These are phyloP conservation scores for Phalacrocorax carbo DNA, from an alignment of 2,113 vertebrate genomes.

Conservation along the genomic window DNA sequence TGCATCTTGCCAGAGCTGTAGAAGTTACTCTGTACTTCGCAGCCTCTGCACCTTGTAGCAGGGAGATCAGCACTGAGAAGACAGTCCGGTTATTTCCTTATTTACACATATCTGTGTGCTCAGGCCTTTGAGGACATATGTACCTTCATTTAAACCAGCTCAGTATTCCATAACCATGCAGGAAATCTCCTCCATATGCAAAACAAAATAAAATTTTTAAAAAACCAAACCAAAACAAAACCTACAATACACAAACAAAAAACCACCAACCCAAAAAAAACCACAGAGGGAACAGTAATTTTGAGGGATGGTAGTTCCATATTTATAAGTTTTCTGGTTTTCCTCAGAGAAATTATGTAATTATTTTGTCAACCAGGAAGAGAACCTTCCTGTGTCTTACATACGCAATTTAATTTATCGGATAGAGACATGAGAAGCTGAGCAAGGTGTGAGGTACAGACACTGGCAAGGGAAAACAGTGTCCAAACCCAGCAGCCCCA, in stretches of 20 bases:
- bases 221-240: too few relatives aligned
- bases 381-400: neutral
- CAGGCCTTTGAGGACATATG: neutral
- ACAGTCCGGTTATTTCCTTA: neutral
- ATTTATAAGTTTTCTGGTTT: neutral
- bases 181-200: neutral
- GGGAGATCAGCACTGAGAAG: neutral
- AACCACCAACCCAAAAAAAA: too few relatives aligned
- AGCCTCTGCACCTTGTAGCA: neutral
- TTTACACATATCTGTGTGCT: neutral
- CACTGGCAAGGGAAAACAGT: neutral
- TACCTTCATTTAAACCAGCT: neutral
- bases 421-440: neutral
- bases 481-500: neutral
- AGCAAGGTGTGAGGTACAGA: neutral
- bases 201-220: neutral
- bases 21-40: neutral
- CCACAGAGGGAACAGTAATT: neutral
- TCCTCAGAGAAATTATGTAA: neutral
- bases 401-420: neutral
- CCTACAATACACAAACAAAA: neutral
- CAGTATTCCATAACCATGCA: neutral
- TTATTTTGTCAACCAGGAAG: neutral
- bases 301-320: neutral
- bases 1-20: neutral